Evolutionary conservation across 2,797 vertebrate genomes (phyloP), one percentile per base, ranked within the genome.

Genomic region (Falco peregrinus): DNA sequence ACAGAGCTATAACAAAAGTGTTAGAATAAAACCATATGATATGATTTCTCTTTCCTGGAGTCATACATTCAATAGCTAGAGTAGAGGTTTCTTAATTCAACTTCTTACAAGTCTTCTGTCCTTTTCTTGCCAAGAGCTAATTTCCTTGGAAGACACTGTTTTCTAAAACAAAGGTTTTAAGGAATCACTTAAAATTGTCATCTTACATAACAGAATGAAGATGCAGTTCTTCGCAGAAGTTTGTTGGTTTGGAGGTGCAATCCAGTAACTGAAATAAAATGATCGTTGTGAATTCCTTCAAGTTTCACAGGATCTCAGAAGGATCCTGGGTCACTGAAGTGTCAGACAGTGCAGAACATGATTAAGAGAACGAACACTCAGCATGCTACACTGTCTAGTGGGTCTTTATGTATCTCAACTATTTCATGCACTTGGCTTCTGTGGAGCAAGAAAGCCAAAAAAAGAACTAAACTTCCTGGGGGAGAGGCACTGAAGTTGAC

Each of bases 21-120:
- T 89, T 94, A 95, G 92, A 97, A 97, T 95, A 97, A 97, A 96
- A 94, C 84, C 77, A 41, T 96, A 91, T 89, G 70, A 90, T 87
- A 60, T 43, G 28, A 19, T 89, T 92, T 95, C 69, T 89, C 82
- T 96, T 96, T 91, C 88, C 91, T 96, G 82, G 93, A 96, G 90
- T 95, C 87, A 91, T 95, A 95, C 90, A 56, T 96, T 96, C 69
- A 91, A 61, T 53, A 91, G 82, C 82, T 86, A 91, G 92, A 81
- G 54, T 56, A 87, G 70, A 91, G 48, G 26, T 69, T 84, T 85
- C 67, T 84, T 82, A 90, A 78, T 91, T 83, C 84, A 81, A 48
- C 18, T 84, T 48, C 4, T 24, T 83, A 70, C 16, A 67, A 57
- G 21, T 31, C 91, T 7, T 61, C 57, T 87, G 81, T 87, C 60